These are phyloP conservation scores for Pseudolycoriella hygida DNA, from an alignment of 2,888 invertebrate genomes.

Conservation along the genomic window DNA sequence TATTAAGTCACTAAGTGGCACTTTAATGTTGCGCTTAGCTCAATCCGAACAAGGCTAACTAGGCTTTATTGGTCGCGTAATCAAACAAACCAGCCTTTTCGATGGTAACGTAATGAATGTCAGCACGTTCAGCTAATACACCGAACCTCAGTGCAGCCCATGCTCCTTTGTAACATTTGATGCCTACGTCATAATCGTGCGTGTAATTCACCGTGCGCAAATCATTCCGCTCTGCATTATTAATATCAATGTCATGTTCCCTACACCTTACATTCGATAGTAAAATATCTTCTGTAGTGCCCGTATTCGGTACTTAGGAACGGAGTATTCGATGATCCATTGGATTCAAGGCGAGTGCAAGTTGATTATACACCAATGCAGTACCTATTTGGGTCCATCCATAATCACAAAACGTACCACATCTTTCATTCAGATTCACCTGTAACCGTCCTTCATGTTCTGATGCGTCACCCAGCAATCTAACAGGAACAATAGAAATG, in stretches of 20 bases:
- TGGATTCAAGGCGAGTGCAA: constrained; percentile 83
- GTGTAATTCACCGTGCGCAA: constrained; percentile 48
- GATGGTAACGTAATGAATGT: constrained; percentile 75
- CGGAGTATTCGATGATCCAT: constrained; percentile 76
- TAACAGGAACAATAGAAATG: constrained; percentile 44
- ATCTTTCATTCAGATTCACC: constrained; percentile 64
- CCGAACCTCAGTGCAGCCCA: too few relatives aligned
- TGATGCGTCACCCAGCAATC: constrained; percentile 65
- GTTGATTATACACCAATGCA: constrained; percentile 84
- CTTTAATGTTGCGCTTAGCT: too few relatives aligned
- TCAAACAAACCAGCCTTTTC: too few relatives aligned
- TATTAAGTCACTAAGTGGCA: too few relatives aligned
- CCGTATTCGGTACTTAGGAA: constrained; percentile 63
- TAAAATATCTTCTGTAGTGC: constrained; percentile 56
- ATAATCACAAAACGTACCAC: constrained; percentile 99
- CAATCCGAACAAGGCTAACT: too few relatives aligned
- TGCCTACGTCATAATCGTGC: constrained; percentile 74
- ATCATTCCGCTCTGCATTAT: constrained; percentile 62
- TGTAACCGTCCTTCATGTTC: constrained; percentile 75
- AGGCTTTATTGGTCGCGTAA: too few relatives aligned
- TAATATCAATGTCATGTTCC: too few relatives aligned
- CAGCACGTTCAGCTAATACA: constrained; percentile 69
- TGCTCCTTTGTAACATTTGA: constrained; percentile 74
- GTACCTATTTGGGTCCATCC: constrained; percentile 81
- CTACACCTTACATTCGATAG: constrained; percentile 78